Evolutionary conservation across 1,140 invertebrate genomes (phyloP).

Genomic region (Venturia canescens): DNA sequence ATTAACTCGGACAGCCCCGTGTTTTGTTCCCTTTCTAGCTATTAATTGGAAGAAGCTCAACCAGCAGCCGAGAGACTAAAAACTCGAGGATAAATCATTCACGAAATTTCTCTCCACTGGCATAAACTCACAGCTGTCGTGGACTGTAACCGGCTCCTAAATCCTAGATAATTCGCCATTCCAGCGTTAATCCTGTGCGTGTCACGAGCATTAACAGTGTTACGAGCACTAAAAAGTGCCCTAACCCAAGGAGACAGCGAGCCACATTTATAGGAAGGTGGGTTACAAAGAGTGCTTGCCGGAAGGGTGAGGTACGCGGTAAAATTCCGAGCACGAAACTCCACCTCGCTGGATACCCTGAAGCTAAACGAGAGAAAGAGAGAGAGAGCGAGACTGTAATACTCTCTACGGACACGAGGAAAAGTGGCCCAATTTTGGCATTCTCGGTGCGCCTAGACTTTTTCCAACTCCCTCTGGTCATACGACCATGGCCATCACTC

Average conservation of each 20-base stretch:
- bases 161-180: slow-evolving; percentile 58
- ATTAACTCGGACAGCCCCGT: slow-evolving; percentile 1
- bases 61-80: slow-evolving; percentile 9
- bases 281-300: neutral
- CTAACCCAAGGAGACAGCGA: slow-evolving; percentile 44
- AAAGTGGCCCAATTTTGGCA: slow-evolving; percentile 40
- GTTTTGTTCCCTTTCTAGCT: slow-evolving; percentile 10
- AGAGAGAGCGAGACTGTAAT: slow-evolving; percentile 19
- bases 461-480: slow-evolving; percentile 4
- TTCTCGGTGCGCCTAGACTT: slow-evolving; percentile 12
- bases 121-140: slow-evolving; percentile 49
- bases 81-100: slow-evolving; percentile 8
- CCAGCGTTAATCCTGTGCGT: slow-evolving; percentile 59
- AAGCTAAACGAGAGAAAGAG: slow-evolving; percentile 5
- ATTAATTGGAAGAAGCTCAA: slow-evolving; percentile 46
- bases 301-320: neutral
- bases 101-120: neutral
- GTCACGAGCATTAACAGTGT: slow-evolving; percentile 59
- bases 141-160: slow-evolving; percentile 49
- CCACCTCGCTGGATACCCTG: neutral
- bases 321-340: slow-evolving; percentile 40
- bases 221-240: slow-evolving; percentile 57
- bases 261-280: neutral
- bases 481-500: neutral
- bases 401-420: slow-evolving; percentile 15